Evolutionary conservation across 2,888 invertebrate species (phyloP).

Genomic region (Trachelus tabidus): DNA sequence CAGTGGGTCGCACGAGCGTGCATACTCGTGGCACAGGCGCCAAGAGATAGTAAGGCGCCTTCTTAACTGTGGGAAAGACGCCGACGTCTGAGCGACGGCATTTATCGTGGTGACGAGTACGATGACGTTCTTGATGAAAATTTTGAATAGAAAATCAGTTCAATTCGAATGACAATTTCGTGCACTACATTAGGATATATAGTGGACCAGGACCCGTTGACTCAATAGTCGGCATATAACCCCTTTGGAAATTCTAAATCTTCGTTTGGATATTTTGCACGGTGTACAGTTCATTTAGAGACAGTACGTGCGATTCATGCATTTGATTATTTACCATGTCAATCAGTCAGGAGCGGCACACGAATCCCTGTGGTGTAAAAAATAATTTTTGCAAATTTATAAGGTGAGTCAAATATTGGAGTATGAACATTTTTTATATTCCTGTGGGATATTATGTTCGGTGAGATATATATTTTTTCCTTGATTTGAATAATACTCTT

Average conservation of each 20-base stretch:
- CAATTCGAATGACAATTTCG: not conserved
- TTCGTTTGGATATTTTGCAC: not conserved
- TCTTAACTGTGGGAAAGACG: constrained; percentile 59
- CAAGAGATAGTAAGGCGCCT: constrained; percentile 58
- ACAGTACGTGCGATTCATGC: not conserved
- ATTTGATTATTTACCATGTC: not conserved
- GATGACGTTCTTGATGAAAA: not conserved
- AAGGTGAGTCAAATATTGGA: not conserved
- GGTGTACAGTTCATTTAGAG: not conserved
- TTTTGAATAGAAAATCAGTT: not conserved
- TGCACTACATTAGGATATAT: not conserved
- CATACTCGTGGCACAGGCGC: constrained; percentile 38
- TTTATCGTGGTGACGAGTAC: not conserved
- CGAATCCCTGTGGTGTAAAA: not conserved
- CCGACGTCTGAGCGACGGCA: constrained; percentile 38
- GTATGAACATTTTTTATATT: not conserved
- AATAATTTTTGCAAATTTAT: not conserved
- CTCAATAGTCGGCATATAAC: too few relatives aligned
- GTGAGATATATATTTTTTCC: not conserved
- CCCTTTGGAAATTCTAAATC: not conserved
- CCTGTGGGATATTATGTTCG: not conserved
- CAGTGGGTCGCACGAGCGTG: constrained; percentile 4
- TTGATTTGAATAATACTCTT: not conserved
- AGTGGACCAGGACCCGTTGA: not conserved
- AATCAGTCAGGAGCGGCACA: not conserved